Conservation (phyloP, 2,888 invertebrate species). For the Cheilosia vernalis region DNA sequence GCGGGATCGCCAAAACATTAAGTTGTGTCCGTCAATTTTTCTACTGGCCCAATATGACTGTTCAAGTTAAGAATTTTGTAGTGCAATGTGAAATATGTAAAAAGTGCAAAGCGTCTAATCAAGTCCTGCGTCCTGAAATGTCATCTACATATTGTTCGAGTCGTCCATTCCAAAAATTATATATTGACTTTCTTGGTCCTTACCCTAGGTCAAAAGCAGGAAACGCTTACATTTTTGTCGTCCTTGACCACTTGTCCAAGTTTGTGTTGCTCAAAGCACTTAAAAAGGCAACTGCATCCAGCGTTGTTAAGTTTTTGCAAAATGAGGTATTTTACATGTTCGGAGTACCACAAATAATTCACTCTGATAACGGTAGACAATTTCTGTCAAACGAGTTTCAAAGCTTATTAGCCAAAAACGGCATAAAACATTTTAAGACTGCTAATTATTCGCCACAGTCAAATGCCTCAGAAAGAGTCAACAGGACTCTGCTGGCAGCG, state of each 20-base stretch:
- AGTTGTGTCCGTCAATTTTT: not conserved
- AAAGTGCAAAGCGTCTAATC: not conserved
- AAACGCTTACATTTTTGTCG: not conserved
- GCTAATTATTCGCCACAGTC: too few relatives aligned
- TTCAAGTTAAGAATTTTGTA: not conserved
- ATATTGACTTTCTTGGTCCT: not conserved
- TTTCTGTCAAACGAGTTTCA: too few relatives aligned
- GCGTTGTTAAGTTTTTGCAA: not conserved
- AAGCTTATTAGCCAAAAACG: too few relatives aligned
- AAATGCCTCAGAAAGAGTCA: too few relatives aligned
- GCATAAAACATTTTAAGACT: too few relatives aligned
- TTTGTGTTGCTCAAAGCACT: not conserved
- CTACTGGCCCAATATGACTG: slow-evolving; percentile 26
- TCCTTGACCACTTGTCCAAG: not conserved
- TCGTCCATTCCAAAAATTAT: not conserved
- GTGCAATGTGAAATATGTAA: not conserved
- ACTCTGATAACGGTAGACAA: too few relatives aligned
- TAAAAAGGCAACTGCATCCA: not conserved
- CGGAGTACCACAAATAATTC: too few relatives aligned
- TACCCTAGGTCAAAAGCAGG: not conserved
- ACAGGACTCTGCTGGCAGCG: too few relatives aligned
- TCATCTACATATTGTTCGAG: not conserved
- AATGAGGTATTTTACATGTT: not conserved
- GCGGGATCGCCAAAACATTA: slow-evolving; percentile 38
- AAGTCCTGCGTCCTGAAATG: not conserved